These are phyloP conservation scores for Eulemur rufifrons DNA, from an alignment of 2,113 vertebrate species.

Conservation along the genomic window DNA sequence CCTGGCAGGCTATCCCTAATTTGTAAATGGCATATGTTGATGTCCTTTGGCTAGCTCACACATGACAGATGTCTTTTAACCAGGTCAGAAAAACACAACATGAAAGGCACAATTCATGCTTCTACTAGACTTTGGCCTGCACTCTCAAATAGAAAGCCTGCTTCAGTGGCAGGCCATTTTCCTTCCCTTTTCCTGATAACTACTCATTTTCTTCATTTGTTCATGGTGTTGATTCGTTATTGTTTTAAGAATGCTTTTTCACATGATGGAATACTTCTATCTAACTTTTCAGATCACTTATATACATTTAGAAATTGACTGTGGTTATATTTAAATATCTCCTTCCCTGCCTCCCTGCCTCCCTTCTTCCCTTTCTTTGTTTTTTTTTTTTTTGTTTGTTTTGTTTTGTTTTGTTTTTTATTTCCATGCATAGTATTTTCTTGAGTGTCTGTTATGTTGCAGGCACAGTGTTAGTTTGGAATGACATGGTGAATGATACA, in stretches of 20 bases:
- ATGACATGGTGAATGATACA: not conserved
- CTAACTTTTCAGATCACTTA: not conserved
- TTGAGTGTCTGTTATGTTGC: not conserved
- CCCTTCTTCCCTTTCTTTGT: not conserved
- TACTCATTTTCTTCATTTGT: not conserved
- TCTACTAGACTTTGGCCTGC: not conserved
- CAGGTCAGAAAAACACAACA: constrained; percentile 27
- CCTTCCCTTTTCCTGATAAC: not conserved
- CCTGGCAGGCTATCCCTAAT: not conserved
- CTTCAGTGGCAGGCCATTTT: not conserved
- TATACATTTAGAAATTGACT: not conserved
- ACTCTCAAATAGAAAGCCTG: not conserved
- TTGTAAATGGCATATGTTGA: constrained; percentile 36
- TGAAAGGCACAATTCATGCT: not conserved
- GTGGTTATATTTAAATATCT: not conserved
- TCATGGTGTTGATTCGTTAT: not conserved
- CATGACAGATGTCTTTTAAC: constrained; percentile 43
- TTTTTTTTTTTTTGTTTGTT: not conserved
- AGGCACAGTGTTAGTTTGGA: not conserved
- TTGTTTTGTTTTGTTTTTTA: too few species aligned
- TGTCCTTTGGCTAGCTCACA: not conserved
- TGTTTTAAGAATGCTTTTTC: not conserved
- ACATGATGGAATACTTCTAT: not conserved
- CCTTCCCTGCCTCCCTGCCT: rapidly evolving
- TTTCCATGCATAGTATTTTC: not conserved